Evolutionary conservation across 1,140 invertebrate genomes (phyloP).

Genomic region (Aphidius gifuensis): DNA sequence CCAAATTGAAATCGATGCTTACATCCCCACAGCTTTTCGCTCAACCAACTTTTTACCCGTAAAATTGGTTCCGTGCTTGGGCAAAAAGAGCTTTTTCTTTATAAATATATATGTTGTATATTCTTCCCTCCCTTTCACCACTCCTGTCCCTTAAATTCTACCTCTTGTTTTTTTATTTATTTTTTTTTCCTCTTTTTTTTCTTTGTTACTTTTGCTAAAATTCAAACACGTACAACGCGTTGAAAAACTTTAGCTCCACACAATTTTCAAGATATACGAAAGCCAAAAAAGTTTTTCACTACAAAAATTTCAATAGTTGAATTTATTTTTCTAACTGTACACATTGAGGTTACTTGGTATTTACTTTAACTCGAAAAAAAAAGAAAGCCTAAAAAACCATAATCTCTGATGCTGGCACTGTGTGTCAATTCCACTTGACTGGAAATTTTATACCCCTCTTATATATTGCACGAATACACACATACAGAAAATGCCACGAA

Average conservation of each 20-base stretch:
- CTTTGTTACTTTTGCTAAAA: conserved; percentile 6
- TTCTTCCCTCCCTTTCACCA: neutral
- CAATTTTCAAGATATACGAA: neutral
- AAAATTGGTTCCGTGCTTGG: conserved; percentile 31
- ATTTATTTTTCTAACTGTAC: conserved; percentile 45
- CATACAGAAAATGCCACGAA: conserved; percentile 18
- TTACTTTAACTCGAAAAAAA: conserved; percentile 38
- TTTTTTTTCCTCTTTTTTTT: neutral
- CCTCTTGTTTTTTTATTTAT: conserved; percentile 8
- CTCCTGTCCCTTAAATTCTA: too few relatives aligned
- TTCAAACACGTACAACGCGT: conserved; percentile 22
- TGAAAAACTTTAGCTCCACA: conserved; percentile 30
- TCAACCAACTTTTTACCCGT: conserved; percentile 27
- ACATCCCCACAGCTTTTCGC: conserved; percentile 17
- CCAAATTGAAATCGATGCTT: conserved; percentile 29
- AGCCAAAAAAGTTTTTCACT: conserved; percentile 34
- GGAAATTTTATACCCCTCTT: conserved; percentile 1
- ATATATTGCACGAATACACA: conserved; percentile 19
- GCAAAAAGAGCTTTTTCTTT: conserved; percentile 16
- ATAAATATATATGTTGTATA: neutral
- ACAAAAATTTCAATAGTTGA: conserved; percentile 40
- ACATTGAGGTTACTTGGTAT: conserved; percentile 29
- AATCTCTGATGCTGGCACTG: conserved; percentile 10
- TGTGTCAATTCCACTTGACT: neutral
- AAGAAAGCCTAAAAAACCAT: too few relatives aligned